Evolutionary conservation across 2,888 invertebrate genomes (phyloP), one percentile per base, ranked within the genome.

Genomic region (Linnaemya vulpina): DNA sequence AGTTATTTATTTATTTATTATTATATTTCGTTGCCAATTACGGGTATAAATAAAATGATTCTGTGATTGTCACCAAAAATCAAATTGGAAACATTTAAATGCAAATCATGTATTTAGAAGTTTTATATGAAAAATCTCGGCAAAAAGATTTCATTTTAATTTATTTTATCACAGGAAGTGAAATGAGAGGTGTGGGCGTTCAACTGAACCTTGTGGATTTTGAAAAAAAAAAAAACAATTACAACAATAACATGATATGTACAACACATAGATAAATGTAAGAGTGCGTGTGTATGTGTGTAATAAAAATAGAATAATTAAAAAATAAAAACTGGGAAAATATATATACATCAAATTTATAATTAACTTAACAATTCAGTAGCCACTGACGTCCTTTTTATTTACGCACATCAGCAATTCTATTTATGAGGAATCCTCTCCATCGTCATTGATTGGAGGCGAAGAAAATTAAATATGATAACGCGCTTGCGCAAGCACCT

Each of bases 21-120:
- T 20, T 51, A 38, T 40, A 30, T 53, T 51, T 53, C 25, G 22
- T 51, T 74, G 51, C n/a, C 35, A 73, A 73, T 58, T 60, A 40
- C 13, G 40, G 13, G 40, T 40, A 30, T 17, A 63, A 35, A 30
- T 17, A 63, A 35, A 76, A 65, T 55, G 25, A 63, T 80, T 73
- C 49, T 58, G 25, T 51, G 30, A 65, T 65, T 73, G 55, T 15
- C 65, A 40, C 17, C 58, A 67, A 49, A 67, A 74, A 74, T 60
- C 58, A 58, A 49, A 60, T 30, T 53, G 58, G 55, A 38, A 35
- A 51, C 20, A 84, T 84, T 84, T 53, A 84, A 60, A 84, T 84
- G 71, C 84, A 67, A 67, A 67, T 35, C 55, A 25, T 62, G 79
- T 76, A 51, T 40, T 60, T 40, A 51, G 40, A 30, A 43, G 58